Conservation (phyloP, 2,888 invertebrate genomes). For the Steinernema carpocapsae region DNA sequence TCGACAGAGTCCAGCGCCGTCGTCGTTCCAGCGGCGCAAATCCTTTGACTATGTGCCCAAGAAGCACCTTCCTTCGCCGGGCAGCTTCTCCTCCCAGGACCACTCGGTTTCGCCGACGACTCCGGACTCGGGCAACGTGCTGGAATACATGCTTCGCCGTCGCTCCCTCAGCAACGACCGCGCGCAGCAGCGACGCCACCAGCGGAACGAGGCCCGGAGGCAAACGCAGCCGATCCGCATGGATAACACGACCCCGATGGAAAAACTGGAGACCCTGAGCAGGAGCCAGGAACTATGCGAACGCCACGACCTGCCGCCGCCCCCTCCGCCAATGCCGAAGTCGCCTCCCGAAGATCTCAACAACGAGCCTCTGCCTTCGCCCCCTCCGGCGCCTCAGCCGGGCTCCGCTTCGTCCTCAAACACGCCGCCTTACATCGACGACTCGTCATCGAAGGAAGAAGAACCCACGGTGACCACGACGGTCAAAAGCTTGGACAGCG, state of each 20-base stretch:
- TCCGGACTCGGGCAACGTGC: constrained; percentile 60
- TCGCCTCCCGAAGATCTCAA: constrained; percentile 32
- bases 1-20: constrained; percentile 4
- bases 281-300: constrained; percentile 46
- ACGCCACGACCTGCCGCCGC: constrained; percentile 55
- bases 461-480: neutral
- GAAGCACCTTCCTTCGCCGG: constrained; percentile 66
- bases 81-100: constrained; percentile 66
- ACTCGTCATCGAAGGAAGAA: constrained; percentile 49
- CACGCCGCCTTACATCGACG: constrained; percentile 61
- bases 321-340: constrained; percentile 48
- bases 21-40: constrained; percentile 49
- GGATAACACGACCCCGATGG: constrained; percentile 39
- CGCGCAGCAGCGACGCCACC: constrained; percentile 41
- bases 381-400: constrained; percentile 56
- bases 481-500: neutral
- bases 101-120: constrained; percentile 67
- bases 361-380: constrained; percentile 32
- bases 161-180: constrained; percentile 60
- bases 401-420: constrained; percentile 46
- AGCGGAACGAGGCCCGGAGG: constrained; percentile 69
- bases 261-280: constrained; percentile 28
- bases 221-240: constrained; percentile 68
- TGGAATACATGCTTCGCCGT: constrained; percentile 62
- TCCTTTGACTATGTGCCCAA: constrained; percentile 64